A percentile compares a stretch with the other conserved stretches of the same genome.
Evolutionary conservation across 2,888 invertebrate species (phyloP).

Genomic region (Cylloceria caligata): DNA sequence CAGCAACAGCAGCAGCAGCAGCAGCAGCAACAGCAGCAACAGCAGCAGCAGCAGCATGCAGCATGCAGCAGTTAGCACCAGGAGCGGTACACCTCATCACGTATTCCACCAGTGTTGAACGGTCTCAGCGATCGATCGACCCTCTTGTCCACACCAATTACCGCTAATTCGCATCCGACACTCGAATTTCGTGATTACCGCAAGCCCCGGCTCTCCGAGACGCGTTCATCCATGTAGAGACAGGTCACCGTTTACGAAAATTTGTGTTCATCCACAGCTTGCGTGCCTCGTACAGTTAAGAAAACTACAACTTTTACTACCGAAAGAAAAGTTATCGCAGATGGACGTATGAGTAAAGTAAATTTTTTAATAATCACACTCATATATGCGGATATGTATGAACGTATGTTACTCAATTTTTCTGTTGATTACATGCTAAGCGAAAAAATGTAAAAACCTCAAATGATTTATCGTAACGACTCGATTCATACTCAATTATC

Average conservation of each 20-base stretch:
- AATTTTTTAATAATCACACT: no score
- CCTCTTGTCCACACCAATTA: constrained; percentile 66
- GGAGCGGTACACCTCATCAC: constrained; percentile 53
- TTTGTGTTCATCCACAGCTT: neutral
- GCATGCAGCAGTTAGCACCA: constrained; percentile 21
- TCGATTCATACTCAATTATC: no score
- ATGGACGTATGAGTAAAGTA: no score
- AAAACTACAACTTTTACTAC: neutral
- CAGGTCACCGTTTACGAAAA: neutral
- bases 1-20: constrained; percentile 15
- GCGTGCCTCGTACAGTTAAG: neutral
- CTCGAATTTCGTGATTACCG: constrained; percentile 61
- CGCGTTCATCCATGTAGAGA: neutral
- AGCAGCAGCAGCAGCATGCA: constrained; percentile 15
- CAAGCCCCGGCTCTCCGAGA: constrained; percentile 38
- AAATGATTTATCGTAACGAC: no score
- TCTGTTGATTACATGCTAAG: no score
- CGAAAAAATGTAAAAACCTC: no score
- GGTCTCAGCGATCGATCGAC: constrained; percentile 61
- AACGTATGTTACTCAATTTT: no score
- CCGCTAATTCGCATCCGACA: constrained; percentile 59
- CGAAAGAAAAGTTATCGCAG: no score
- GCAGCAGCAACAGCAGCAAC: constrained; percentile 13
- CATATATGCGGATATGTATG: no score
- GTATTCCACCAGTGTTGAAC: constrained; percentile 61